Percentiles rank a stretch among this genome's conserved stretches.
Evolutionary conservation across 2,113 vertebrate species (phyloP).

Genomic region (Grammomys dolichurus): DNA sequence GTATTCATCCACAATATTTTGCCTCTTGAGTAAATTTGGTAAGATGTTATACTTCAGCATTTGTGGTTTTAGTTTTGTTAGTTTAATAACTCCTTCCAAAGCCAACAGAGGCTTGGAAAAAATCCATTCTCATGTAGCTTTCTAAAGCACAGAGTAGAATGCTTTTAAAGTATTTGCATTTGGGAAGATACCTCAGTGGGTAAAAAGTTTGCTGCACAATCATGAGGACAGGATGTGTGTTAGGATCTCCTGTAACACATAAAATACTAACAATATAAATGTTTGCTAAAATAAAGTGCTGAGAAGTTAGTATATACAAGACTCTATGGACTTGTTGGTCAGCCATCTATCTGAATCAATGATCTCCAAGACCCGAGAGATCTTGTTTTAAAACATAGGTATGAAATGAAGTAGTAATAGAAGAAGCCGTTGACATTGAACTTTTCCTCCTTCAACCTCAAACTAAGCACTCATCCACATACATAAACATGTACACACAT

Average conservation of each 20-base stretch:
- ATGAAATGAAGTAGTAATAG: background rate
- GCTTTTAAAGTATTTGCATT: background rate
- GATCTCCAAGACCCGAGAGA: background rate
- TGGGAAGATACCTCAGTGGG: background rate
- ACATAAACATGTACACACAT: background rate
- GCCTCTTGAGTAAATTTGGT: background rate
- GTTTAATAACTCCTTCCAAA: background rate
- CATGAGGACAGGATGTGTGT: too few species aligned
- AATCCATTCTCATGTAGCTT: background rate
- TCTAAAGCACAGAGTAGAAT: background rate
- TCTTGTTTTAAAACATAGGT: too few species aligned
- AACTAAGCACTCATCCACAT: too few species aligned
- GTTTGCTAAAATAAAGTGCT: too few species aligned
- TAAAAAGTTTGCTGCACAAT: background rate
- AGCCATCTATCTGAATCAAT: too few species aligned
- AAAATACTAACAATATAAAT: too few species aligned
- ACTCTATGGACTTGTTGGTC: too few species aligned
- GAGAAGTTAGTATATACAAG: too few species aligned
- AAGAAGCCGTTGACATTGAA: background rate
- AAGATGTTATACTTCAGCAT: background rate
- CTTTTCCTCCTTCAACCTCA: background rate
- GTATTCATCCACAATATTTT: background rate
- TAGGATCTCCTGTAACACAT: background rate
- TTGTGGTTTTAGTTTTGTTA: background rate
- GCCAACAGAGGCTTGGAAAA: too few species aligned